Percentiles rank a stretch among this genome's conserved stretches.
Evolutionary conservation across 2,113 vertebrate genomes (phyloP).

Genomic region (Corydoras maculifer): DNA sequence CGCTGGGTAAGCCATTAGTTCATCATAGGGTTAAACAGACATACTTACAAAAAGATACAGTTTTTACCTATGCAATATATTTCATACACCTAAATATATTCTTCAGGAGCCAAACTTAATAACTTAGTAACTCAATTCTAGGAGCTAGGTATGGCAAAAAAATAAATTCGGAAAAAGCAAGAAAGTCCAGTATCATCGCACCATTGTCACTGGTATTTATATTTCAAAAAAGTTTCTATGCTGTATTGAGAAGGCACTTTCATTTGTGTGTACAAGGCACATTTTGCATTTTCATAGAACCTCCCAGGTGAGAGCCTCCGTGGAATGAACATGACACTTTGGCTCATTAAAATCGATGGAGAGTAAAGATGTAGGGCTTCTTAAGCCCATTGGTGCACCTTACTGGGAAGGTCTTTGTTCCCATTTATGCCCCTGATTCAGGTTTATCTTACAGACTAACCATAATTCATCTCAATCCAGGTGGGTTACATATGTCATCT

Average conservation of each 20-base stretch:
- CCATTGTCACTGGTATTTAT: constrained; percentile 38
- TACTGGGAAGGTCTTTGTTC: constrained; percentile 42
- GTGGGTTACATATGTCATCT: neutral
- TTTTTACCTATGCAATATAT: too few relatives aligned
- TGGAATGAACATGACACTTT: constrained; percentile 61
- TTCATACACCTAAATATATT: too few relatives aligned
- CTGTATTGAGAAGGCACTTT: constrained; percentile 32
- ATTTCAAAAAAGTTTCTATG: too few relatives aligned
- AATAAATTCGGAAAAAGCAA: constrained; percentile 4
- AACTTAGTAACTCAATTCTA: too few relatives aligned
- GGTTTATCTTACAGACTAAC: constrained; percentile 49
- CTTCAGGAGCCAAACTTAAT: too few relatives aligned
- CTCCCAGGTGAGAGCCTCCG: constrained; percentile 57
- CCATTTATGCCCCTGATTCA: constrained; percentile 51
- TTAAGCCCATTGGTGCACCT: constrained; percentile 52
- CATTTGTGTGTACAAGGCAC: constrained; percentile 59
- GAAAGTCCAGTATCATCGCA: constrained; percentile 38
- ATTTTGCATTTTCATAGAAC: constrained; percentile 44
- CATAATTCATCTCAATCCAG: constrained; percentile 44
- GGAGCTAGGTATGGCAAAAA: neutral
- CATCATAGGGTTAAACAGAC: too few relatives aligned
- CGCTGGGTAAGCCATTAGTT: too few relatives aligned
- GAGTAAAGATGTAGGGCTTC: constrained; percentile 52
- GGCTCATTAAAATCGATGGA: constrained; percentile 65
- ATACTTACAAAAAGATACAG: too few relatives aligned